These are phyloP conservation scores for Drosophila atripex DNA, from an alignment of 2,888 invertebrate species.

Conservation along the genomic window DNA sequence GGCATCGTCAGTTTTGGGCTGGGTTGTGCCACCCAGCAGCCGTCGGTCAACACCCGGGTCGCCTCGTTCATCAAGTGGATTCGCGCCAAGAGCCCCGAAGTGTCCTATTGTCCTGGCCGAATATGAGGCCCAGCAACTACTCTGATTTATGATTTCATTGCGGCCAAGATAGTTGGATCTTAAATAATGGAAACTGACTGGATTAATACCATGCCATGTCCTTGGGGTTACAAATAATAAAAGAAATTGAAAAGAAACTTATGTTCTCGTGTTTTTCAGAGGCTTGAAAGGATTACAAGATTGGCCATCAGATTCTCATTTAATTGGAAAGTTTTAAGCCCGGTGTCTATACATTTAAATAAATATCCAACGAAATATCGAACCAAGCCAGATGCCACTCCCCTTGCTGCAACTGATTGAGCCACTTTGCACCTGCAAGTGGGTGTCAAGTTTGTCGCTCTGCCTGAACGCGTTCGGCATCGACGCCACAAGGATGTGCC, in stretches of 20 bases:
- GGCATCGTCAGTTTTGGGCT: constrained; percentile 86
- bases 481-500: constrained; percentile 27
- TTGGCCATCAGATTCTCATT: not conserved
- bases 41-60: constrained; percentile 86
- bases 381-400: not conserved
- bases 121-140: constrained; percentile 10
- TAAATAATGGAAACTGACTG: not conserved
- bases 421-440: constrained; percentile 41
- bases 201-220: not conserved
- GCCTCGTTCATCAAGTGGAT: constrained; percentile 87
- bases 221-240: not conserved
- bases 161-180: constrained; percentile 15
- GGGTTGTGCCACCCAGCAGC: constrained; percentile 84
- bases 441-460: constrained; percentile 76
- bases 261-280: not conserved
- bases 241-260: not conserved
- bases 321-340: not conserved
- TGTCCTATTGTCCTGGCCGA: constrained; percentile 71
- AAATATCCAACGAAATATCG: not conserved
- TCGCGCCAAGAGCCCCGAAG: constrained; percentile 79
- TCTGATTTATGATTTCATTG: constrained; percentile 26
- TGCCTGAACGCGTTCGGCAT: constrained; percentile 47
- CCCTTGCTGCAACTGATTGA: not conserved
- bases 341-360: not conserved
- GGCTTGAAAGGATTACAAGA: not conserved